Conservation (phyloP, 2,888 invertebrate genomes). For the Netelia melanura region DNA sequence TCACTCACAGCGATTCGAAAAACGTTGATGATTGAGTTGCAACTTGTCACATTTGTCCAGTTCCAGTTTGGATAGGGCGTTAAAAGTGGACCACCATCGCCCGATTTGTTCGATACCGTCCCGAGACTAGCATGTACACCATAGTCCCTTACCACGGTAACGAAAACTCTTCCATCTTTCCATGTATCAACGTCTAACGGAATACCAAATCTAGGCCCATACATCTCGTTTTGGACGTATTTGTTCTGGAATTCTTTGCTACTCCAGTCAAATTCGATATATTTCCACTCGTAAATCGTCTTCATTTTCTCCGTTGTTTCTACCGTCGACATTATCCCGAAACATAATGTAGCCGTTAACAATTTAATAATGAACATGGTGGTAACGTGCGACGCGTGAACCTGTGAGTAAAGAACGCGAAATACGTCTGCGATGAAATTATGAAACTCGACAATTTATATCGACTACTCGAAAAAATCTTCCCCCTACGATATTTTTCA, state of each 20-base stretch:
- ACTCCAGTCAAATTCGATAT: constrained; percentile 90
- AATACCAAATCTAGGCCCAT: too few species aligned
- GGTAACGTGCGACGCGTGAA: background rate
- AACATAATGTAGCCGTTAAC: constrained; percentile 2
- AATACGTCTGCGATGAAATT: too few species aligned
- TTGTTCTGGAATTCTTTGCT: constrained; percentile 85
- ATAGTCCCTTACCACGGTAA: constrained; percentile 87
- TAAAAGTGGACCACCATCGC: constrained; percentile 85
- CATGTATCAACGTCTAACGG: constrained; percentile 76
- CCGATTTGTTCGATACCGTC: constrained; percentile 85
- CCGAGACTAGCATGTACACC: constrained; percentile 91
- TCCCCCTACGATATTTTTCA: too few species aligned
- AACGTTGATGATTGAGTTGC: constrained; percentile 90
- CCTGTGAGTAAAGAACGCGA: too few species aligned
- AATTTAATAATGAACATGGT: background rate
- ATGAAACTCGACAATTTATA: too few species aligned
- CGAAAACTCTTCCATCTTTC: constrained; percentile 85
- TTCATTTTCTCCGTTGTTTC: constrained; percentile 51
- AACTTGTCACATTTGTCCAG: constrained; percentile 87
- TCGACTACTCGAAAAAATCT: too few species aligned
- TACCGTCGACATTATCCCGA: constrained; percentile 19
- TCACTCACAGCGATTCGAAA: constrained; percentile 90
- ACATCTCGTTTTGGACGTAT: constrained; percentile 76
- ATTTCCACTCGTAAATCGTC: constrained; percentile 89
- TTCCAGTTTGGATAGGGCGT: constrained; percentile 88